Evolutionary conservation across 2,113 vertebrate genomes (phyloP), one percentile per base, ranked within the genome.

Genomic region (Sialia sialis): DNA sequence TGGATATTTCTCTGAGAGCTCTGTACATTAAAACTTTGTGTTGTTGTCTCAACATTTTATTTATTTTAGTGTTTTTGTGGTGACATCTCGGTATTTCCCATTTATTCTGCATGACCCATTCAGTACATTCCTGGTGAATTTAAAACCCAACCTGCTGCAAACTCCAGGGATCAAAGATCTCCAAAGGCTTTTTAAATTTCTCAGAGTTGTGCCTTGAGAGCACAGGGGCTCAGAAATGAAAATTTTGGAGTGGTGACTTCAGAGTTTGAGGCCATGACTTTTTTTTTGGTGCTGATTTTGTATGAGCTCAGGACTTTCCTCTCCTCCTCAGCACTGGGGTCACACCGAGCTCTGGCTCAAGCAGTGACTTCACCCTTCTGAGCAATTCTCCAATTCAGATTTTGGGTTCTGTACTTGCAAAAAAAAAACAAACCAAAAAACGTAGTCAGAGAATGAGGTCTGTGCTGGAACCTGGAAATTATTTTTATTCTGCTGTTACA

Each of bases 341-440:
- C 81, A 26, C 26, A 6, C 9, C 0, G n/a, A 18, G 19, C 18
- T 4, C 7, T 38, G 51, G n/a, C 7, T 46, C 39, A 18, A 80
- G 39, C 19, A 1, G 0, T 22, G 56, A 46, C 16, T 43, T 38
- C 46, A 7, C 20, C 43, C 39, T 55, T 7, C 56, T 8, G 29
- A 56, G 13, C 11, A 67, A 25, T 30, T 34, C 12, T 5, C 22
- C 23, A 25, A 6, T 21, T 26, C 4, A 0, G 14, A 11, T n/a
- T 77, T 83, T 0, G 16, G 18, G 11, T 22, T 29, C 15, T 10
- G 5, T 4, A 14, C 58, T 69, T 46, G 29, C 10, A 34, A 32
- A 75, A 77, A 21, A 25, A 4, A 0, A 77, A 21, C 21, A 4
- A 0, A 54, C 38, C 9, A 39, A 77, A 21, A 25, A 4, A 0